Evolutionary conservation across 23 tunicate genomes (phyloP).

Genomic region (Oikopleura vanhoeffeni): DNA sequence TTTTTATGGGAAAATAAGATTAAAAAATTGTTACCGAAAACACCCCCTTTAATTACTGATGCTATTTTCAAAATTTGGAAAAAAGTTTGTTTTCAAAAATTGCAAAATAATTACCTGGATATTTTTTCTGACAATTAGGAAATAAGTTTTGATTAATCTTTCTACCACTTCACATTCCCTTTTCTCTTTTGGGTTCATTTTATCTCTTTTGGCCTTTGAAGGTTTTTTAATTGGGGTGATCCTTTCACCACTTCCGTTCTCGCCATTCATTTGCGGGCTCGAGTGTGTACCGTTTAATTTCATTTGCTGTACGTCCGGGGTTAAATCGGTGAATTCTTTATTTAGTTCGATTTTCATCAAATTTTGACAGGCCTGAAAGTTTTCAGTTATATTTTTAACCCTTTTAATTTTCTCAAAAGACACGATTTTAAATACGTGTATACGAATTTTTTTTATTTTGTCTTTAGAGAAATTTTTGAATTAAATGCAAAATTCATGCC

Average conservation of each 20-base stretch:
- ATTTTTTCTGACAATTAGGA: conserved; percentile 56
- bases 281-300: neutral
- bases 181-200: conserved; percentile 27
- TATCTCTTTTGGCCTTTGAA: neutral
- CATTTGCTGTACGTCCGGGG: neutral
- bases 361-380: neutral
- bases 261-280: neutral
- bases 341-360: neutral
- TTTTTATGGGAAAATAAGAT: neutral
- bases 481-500: too few species aligned
- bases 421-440: too few species aligned
- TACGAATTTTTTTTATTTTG: too few species aligned
- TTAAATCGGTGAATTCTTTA: neutral
- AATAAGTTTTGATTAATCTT: conserved; percentile 55
- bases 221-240: neutral
- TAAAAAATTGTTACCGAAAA: neutral
- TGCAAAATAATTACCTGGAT: conserved; percentile 65
- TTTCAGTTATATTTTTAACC: too few species aligned
- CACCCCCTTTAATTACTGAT: too few species aligned
- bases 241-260: neutral
- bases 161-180: conserved; percentile 77
- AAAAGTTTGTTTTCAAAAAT: neutral
- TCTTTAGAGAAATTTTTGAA: too few species aligned
- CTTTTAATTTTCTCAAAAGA: too few species aligned
- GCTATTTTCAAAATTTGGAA: too few species aligned